phyloP scores from a whole-genome alignment of 2,113 vertebrate species.

The Lucifuga dentata region DNA sequence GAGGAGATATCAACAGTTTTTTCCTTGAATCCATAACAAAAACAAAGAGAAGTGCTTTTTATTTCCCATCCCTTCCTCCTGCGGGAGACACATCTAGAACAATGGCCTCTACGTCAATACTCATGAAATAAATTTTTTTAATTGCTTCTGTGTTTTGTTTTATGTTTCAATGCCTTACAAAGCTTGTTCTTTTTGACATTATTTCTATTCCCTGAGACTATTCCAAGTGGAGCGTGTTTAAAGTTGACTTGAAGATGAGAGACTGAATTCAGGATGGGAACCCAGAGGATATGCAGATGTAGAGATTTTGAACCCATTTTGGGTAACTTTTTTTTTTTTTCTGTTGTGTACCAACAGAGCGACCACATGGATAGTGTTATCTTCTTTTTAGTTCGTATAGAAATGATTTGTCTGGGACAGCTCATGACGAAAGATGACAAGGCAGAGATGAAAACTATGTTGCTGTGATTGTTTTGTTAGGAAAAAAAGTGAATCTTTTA shows the following conservation, averaged over 20 bases:
- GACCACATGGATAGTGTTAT: constrained; percentile 61
- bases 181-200: constrained; percentile 74
- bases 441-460: constrained; percentile 80
- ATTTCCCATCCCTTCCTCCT: constrained; percentile 80
- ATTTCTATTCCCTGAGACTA: constrained; percentile 78
- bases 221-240: constrained; percentile 67
- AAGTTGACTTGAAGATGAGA: constrained; percentile 66
- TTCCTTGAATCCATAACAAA: constrained; percentile 83
- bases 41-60: constrained; percentile 86
- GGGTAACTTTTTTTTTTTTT: constrained; percentile 56
- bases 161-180: constrained; percentile 85
- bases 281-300: constrained; percentile 67
- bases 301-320: constrained; percentile 71
- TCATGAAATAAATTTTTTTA: constrained; percentile 78
- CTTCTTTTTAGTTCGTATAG: constrained; percentile 62
- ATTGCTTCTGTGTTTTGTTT: constrained; percentile 79
- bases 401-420: constrained; percentile 77
- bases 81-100: constrained; percentile 78
- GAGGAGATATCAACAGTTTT: constrained; percentile 77
- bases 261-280: constrained; percentile 70
- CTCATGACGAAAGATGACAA: constrained; percentile 69
- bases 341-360: constrained; percentile 74
- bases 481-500: constrained; percentile 86
- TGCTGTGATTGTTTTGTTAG: constrained; percentile 87
- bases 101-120: constrained; percentile 79